A percentile compares a stretch with the other conserved stretches of the same genome.
Conservation (phyloP, 2,113 vertebrate species). For the Antennarius striatus region DNA sequence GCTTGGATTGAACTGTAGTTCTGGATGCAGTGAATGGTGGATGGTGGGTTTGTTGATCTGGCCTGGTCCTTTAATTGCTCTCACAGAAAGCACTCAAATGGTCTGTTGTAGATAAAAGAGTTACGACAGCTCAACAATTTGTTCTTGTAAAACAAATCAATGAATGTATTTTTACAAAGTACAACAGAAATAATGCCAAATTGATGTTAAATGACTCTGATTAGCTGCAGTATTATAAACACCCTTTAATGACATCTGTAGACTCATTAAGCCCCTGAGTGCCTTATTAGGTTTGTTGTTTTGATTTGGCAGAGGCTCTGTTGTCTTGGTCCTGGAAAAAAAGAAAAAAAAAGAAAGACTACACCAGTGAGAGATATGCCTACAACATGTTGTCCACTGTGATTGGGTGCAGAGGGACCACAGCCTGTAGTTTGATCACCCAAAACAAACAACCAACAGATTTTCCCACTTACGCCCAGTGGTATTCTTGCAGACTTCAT, state of each 20-base stretch:
- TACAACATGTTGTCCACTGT: constrained; percentile 39
- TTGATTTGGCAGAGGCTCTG: constrained; percentile 19
- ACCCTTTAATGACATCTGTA: constrained; percentile 33
- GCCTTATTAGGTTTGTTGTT: constrained; percentile 34
- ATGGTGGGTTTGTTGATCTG: too few species aligned
- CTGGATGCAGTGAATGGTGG: constrained; percentile 21
- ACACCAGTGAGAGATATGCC: constrained; percentile 14
- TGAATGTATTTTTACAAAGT: background rate
- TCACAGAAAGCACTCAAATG: constrained; percentile 12
- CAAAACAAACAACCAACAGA: constrained; percentile 35
- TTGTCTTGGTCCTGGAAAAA: constrained; percentile 27
- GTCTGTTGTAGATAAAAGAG: too few species aligned
- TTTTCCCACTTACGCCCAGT: constrained; percentile 22
- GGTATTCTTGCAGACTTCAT: constrained; percentile 7
- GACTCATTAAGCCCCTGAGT: constrained; percentile 47
- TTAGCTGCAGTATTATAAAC: constrained; percentile 41
- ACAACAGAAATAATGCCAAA: constrained; percentile 16
- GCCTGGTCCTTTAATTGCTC: background rate
- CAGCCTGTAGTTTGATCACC: constrained; percentile 19
- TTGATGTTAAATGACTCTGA: constrained; percentile 39
- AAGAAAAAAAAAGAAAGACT: constrained; percentile 19
- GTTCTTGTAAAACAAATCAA: constrained; percentile 34
- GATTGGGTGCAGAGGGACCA: constrained; percentile 33
- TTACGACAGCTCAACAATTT: constrained; percentile 13
- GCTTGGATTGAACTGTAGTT: constrained; percentile 30